Base-by-base conservation (phyloP, 2,797 vertebrate species). In the Rhodeus uyekii region DNA sequence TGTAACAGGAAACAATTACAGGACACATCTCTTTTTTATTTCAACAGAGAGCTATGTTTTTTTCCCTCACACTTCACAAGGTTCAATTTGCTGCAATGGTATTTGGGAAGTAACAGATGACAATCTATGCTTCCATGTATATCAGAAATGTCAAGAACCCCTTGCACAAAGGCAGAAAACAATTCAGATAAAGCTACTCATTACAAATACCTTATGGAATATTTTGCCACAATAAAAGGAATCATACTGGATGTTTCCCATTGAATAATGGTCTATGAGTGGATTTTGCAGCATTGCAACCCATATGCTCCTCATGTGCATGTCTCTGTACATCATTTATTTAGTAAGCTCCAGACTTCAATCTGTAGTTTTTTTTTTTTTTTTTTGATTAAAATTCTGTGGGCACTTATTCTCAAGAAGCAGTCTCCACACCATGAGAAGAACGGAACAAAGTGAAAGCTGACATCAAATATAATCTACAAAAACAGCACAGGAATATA, bases 21-120 rank as follows among this genome's bases (percentile, higher is more conserved):
- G 38, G 46, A n/a, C 53, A 32, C 69, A 71, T 67, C 32, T 74
- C 34, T 65, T 44, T 76, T 24, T 55, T 73, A 77, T 53, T 73
- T 68, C 67, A 83, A 50, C 58, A 22, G 68, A 84, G 50, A 68
- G 71, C 76, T 86, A 55, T 60, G n/a, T 58, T 38, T 73, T 65
- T 81, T 61, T 84, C 84, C 14, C 74, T 86, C 74, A 84, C 4
- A 75, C 85, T 84, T 76, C 82, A 75, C 81, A 69, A 63, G 68
- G 69, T 78, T 67, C 61, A 86, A 86, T 86, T 86, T 86, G 75
- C 53, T 44, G 68, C 61, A 81, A 81, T 75, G 85, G 75, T 84
- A 84, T 76, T 81, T 81, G 32, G 34, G 68, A 86, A 78, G 61
- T 68, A 74, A 63, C 85, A 84, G 75, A 73, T 14, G 27, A 46